Evolutionary conservation across 2,888 invertebrate genomes (phyloP).

Genomic region (Acleris cristana): DNA sequence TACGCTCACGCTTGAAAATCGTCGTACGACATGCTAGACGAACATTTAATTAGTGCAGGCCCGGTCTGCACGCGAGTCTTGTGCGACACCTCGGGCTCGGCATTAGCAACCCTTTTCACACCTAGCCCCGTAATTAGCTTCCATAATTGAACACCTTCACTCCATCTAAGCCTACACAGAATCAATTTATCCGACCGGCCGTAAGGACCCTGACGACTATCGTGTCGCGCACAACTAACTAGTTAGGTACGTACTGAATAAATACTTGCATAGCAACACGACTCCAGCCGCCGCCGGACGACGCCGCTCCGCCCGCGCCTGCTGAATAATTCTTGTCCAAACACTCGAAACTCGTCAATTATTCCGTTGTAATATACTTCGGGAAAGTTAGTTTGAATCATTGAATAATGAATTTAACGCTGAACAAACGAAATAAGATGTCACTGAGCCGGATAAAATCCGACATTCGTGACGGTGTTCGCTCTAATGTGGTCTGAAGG

Average conservation of each 20-base stretch:
- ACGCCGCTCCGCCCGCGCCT: background rate
- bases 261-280: no score
- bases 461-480: no score
- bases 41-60: background rate
- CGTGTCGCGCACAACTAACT: no score
- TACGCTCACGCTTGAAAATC: no score
- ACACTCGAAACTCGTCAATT: background rate
- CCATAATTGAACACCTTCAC: background rate
- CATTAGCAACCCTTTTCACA: background rate
- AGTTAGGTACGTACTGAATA: no score
- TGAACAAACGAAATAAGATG: background rate
- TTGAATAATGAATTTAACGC: slow-evolving; percentile 9
- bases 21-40: no score
- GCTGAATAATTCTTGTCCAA: background rate
- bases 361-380: slow-evolving; percentile 7
- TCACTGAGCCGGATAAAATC: background rate
- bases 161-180: no score
- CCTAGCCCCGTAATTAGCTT: slow-evolving; percentile 1
- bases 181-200: no score
- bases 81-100: background rate
- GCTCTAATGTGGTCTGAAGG: background rate
- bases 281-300: no score
- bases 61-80: background rate
- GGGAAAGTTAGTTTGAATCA: slow-evolving; percentile 2
- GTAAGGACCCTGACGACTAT: no score